These are phyloP conservation scores for Paelopatides confundens DNA, from an alignment of 53 echinoderm and acorn worm species.

Conservation along the genomic window DNA sequence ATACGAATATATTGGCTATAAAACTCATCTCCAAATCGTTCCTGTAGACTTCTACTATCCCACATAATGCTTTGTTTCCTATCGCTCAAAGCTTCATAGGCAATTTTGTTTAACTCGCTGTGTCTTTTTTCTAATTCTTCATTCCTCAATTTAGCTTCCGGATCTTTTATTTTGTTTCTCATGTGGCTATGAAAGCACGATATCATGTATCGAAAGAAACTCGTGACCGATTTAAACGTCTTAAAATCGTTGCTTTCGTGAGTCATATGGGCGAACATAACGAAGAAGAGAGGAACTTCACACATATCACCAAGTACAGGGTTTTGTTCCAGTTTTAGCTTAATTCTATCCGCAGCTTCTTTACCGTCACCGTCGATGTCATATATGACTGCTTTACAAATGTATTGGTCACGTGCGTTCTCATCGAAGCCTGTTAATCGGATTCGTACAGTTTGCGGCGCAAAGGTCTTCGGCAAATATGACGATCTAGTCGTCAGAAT, in stretches of 20 bases:
- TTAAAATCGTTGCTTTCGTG: not conserved
- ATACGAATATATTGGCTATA: not conserved
- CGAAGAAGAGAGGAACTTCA: constrained; percentile 15
- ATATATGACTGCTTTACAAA: not conserved
- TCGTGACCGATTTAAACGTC: not conserved
- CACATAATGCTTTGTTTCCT: not conserved
- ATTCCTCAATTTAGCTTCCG: too few relatives aligned
- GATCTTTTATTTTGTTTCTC: constrained; percentile 10
- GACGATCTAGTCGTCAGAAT: not conserved
- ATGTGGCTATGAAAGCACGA: constrained; percentile 34
- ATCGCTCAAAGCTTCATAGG: not conserved
- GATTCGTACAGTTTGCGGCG: not conserved
- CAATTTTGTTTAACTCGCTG: not conserved
- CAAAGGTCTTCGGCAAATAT: not conserved
- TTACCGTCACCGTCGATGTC: not conserved
- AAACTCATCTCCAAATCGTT: not conserved
- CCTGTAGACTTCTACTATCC: not conserved
- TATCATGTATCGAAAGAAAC: not conserved
- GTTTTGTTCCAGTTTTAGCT: not conserved
- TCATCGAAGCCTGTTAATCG: constrained; percentile 9
- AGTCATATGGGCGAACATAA: constrained; percentile 28
- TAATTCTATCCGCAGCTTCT: not conserved
- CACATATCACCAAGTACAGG: not conserved
- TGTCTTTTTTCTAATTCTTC: not conserved
- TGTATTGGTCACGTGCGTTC: not conserved